These are phyloP conservation scores for Xestia c-nigrum DNA, from an alignment of 2,888 invertebrate genomes.

Conservation along the genomic window DNA sequence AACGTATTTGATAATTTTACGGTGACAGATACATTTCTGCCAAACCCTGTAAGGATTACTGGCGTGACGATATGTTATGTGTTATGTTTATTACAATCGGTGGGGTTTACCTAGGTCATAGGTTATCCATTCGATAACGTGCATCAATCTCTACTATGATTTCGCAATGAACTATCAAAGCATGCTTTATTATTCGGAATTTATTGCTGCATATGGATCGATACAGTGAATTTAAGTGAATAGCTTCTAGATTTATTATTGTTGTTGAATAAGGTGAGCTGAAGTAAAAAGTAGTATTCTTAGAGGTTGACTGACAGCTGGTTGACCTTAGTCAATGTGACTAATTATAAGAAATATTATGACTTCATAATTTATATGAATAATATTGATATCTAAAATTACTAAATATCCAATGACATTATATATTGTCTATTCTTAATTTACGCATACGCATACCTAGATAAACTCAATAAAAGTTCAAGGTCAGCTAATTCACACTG, in stretches of 20 bases:
- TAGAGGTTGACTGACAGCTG: neutral
- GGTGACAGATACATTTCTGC: too few relatives aligned
- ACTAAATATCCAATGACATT: neutral
- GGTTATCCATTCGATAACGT: slow-evolving; percentile 3
- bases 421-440: neutral
- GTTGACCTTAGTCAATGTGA: neutral
- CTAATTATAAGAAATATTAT: neutral
- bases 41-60: too few relatives aligned
- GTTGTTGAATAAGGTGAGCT: neutral
- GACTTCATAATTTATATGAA: neutral
- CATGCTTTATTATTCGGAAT: neutral
- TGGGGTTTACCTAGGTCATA: slow-evolving; percentile 7
- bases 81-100: neutral
- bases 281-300: neutral
- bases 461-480: slow-evolving; percentile 20
- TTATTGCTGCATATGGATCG: neutral
- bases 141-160: neutral
- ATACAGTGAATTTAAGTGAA: neutral
- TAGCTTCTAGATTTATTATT: neutral
- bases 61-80: too few relatives aligned
- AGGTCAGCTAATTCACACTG: neutral
- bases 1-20: too few relatives aligned
- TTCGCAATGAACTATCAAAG: neutral
- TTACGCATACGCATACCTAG: neutral
- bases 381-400: neutral